These are phyloP conservation scores for Pristionchus japonicus DNA, from an alignment of 2,888 invertebrate species.

Conservation along the genomic window DNA sequence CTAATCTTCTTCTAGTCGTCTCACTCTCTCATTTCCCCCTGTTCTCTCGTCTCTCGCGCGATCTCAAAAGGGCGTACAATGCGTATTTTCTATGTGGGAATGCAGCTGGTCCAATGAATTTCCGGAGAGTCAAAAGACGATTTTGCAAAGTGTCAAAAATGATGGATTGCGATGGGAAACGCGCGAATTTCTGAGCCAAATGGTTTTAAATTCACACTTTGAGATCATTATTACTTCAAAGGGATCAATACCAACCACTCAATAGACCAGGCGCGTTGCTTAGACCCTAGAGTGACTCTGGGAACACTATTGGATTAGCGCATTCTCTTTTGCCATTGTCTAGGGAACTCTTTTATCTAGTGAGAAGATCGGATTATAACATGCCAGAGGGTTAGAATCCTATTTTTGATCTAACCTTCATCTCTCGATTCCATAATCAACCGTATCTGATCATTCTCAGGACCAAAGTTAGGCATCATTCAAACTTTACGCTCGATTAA, in stretches of 20 bases:
- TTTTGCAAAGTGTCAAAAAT: constrained; percentile 22
- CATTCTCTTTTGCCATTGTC: constrained; percentile 6
- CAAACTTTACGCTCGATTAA: constrained; percentile 34
- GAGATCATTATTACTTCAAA: neutral
- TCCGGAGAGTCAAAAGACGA: neutral
- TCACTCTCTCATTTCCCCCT: neutral
- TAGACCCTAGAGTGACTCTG: neutral
- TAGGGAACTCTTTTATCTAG: neutral
- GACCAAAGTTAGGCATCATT: constrained; percentile 23
- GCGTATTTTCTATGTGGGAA: constrained; percentile 42
- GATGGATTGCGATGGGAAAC: constrained; percentile 46
- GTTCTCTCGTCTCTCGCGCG: neutral
- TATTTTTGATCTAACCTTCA: neutral
- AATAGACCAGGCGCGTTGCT: neutral
- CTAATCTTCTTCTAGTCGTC: neutral
- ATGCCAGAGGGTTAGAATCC: neutral
- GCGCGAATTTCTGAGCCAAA: constrained; percentile 6
- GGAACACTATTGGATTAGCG: neutral
- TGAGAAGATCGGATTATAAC: constrained; percentile 12
- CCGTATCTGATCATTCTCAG: neutral
- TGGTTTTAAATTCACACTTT: neutral
- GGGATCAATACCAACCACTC: neutral
- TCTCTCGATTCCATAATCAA: neutral
- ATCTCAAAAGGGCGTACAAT: constrained; percentile 38
- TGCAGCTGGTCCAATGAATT: constrained; percentile 33